Percentiles rank a stretch among this genome's conserved stretches.
phyloP scores from a whole-genome alignment of 1,140 invertebrate genomes.

The Musca vetustissima region DNA sequence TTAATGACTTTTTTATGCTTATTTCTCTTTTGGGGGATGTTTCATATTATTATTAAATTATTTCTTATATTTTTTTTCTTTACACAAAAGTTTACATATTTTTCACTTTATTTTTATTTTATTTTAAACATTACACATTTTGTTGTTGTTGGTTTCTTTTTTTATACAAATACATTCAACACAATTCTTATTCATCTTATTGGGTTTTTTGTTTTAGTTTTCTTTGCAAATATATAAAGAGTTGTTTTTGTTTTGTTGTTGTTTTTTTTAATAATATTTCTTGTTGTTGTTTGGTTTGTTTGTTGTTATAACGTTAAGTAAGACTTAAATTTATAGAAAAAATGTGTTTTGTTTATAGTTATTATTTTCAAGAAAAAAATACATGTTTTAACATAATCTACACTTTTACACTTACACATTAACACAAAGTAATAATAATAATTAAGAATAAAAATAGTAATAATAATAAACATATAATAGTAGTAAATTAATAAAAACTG shows the following conservation, averaged over 20 bases:
- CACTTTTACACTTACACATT: conserved; percentile 16
- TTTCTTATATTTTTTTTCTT: conserved; percentile 12
- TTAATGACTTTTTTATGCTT: neutral
- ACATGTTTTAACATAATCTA: neutral
- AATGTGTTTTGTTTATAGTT: neutral
- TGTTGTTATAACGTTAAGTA: neutral
- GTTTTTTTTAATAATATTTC: too few relatives aligned
- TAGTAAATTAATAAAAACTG: too few relatives aligned
- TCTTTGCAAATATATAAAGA: too few relatives aligned
- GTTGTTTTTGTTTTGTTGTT: conserved; percentile 3
- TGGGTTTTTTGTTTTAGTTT: too few relatives aligned
- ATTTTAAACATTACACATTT: conserved; percentile 21
- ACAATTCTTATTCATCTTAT: conserved; percentile 3
- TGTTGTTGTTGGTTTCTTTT: neutral
- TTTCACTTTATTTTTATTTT: conserved; percentile 1
- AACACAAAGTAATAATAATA: neutral
- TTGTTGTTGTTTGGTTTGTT: too few relatives aligned
- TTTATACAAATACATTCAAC: conserved; percentile 11
- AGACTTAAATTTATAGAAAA: neutral
- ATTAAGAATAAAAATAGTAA: too few relatives aligned
- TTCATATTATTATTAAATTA: neutral
- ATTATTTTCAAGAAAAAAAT: neutral
- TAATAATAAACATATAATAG: too few relatives aligned
- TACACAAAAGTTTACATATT: conserved; percentile 21
- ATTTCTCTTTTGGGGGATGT: neutral